Percentiles rank a stretch among this genome's conserved stretches.
Conservation (phyloP, 2,797 vertebrate genomes). For the Enteromius treurensis region DNA sequence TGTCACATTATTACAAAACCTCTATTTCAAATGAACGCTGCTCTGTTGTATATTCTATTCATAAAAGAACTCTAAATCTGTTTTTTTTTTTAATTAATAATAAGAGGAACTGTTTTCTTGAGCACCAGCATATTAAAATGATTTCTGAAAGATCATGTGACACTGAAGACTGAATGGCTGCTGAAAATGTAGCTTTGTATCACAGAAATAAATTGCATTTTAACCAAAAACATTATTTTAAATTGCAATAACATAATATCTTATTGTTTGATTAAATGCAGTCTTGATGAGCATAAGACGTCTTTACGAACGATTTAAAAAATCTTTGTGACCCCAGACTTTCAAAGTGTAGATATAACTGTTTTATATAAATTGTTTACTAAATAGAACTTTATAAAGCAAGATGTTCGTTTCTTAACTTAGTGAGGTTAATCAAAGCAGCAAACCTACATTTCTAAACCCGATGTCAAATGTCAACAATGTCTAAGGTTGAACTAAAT, state of each 20-base stretch:
- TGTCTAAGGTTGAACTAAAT: not conserved
- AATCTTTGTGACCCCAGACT: too few species aligned
- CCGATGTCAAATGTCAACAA: constrained; percentile 12
- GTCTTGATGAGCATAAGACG: not conserved
- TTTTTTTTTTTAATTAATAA: not conserved
- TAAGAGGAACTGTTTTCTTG: not conserved
- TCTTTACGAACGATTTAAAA: not conserved
- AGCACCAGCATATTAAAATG: not conserved
- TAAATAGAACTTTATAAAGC: not conserved
- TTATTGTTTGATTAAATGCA: not conserved
- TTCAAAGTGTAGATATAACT: not conserved
- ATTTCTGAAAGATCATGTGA: not conserved
- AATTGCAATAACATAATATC: not conserved
- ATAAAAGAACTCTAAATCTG: not conserved
- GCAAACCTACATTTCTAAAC: constrained; percentile 11
- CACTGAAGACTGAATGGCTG: not conserved
- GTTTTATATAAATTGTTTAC: not conserved
- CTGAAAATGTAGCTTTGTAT: not conserved
- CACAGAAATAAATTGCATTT: not conserved
- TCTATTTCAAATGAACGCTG: not conserved
- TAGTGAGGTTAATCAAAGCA: not conserved
- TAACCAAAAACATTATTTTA: not conserved
- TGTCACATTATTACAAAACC: not conserved
- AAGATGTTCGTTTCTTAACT: not conserved
- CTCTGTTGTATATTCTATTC: not conserved